Percentiles rank a stretch among this genome's conserved stretches.
phyloP scores from a whole-genome alignment of 2,797 vertebrate species.

The Sparidentex hasta region DNA sequence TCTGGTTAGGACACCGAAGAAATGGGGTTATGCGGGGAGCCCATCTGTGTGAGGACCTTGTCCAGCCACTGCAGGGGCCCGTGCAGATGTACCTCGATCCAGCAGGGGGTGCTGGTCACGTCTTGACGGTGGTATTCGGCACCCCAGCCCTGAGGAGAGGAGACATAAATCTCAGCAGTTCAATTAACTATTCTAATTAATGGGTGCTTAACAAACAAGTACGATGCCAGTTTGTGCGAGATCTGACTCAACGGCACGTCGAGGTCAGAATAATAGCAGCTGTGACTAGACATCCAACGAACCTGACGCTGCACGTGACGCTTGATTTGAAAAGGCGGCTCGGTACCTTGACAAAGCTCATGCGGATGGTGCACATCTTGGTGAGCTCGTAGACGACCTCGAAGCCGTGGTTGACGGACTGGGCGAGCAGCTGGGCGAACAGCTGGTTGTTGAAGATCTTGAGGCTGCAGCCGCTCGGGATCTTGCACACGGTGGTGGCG shows the following conservation, averaged over 20 bases:
- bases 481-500: slow-evolving; percentile 97
- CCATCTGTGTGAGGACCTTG: slow-evolving; percentile 99
- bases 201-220: slow-evolving; percentile 8
- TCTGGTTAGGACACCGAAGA: slow-evolving; percentile 94
- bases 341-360: slow-evolving; percentile 99
- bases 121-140: slow-evolving; percentile 98
- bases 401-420: slow-evolving; percentile 97
- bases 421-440: slow-evolving; percentile 96
- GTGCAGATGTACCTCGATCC: slow-evolving; percentile 98
- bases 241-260: slow-evolving; percentile 36
- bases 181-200: slow-evolving; percentile 17
- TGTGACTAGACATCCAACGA: slow-evolving; percentile 15
- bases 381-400: slow-evolving; percentile 98
- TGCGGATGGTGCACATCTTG: slow-evolving; percentile 98
- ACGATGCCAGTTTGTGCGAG: slow-evolving; percentile 11
- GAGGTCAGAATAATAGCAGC: slow-evolving; percentile 47
- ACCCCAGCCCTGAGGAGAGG: slow-evolving; percentile 92
- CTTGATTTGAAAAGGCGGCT: not conserved
- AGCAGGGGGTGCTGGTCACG: slow-evolving; percentile 98
- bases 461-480: slow-evolving; percentile 98
- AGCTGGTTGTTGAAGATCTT: slow-evolving; percentile 99
- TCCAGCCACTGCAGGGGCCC: slow-evolving; percentile 98
- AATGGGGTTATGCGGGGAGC: slow-evolving; percentile 97
- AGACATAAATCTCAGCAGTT: slow-evolving; percentile 22
- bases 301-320: not conserved